phyloP scores from a whole-genome alignment of 2,797 vertebrate genomes.

The Eulemur coronatus region DNA sequence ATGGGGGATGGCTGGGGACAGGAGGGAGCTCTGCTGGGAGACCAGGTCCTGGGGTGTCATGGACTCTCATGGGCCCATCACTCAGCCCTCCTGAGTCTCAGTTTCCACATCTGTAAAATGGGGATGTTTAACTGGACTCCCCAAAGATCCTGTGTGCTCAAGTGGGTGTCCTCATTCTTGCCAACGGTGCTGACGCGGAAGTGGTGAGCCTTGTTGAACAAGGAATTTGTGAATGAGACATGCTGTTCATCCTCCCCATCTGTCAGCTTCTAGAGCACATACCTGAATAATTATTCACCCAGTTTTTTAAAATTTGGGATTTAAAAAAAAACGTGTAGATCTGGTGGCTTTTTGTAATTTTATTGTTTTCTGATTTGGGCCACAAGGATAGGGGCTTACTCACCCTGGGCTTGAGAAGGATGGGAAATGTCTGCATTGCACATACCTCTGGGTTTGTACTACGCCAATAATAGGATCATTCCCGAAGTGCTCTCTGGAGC shows the following conservation, averaged over 20 bases:
- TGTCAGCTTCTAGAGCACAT: neutral
- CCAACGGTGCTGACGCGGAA: neutral
- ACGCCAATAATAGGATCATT: neutral
- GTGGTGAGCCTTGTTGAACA: neutral
- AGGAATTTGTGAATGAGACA: neutral
- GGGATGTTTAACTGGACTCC: neutral
- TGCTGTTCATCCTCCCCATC: neutral
- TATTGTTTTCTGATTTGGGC: neutral
- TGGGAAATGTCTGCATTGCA: neutral
- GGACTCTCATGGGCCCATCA: neutral
- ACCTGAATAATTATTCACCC: neutral
- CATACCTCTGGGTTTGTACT: neutral
- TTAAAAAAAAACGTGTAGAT: neutral
- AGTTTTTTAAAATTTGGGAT: neutral
- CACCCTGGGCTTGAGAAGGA: neutral
- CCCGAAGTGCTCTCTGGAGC: neutral
- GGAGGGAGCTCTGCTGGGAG: neutral
- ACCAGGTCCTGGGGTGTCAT: neutral
- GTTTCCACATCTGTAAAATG: no score
- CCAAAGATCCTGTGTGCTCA: neutral
- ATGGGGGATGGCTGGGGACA: no score
- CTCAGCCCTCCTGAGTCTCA: neutral
- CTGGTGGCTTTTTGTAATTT: neutral
- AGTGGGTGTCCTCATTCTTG: accelerated
- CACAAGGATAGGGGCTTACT: neutral